Conservation (phyloP, 64 coral and sea anemone species). For the Stichodactyla helianthus region DNA sequence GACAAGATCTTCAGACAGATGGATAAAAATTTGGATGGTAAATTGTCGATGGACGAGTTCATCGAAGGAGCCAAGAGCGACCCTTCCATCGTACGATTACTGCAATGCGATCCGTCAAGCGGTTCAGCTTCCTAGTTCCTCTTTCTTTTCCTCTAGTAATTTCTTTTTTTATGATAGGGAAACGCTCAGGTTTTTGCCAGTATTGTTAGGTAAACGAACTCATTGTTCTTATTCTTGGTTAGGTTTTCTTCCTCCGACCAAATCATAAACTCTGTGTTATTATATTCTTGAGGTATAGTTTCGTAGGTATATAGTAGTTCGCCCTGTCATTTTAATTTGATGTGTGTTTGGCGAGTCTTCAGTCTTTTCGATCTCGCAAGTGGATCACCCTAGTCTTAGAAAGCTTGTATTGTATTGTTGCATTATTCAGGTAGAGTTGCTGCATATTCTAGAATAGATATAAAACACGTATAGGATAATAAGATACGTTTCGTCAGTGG, state of each 20-base stretch:
- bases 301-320: background rate
- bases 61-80: conserved; percentile 65
- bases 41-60: conserved; percentile 46
- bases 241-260: background rate
- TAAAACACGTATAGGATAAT: background rate
- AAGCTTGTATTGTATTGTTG: background rate
- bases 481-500: background rate
- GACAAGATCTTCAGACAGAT: conserved; percentile 68
- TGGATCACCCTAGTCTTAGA: background rate
- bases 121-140: conserved; percentile 11
- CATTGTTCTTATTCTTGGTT: background rate
- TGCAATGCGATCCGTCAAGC: conserved; percentile 47
- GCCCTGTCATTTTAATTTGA: background rate
- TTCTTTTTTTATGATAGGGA: conserved; percentile 23
- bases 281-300: background rate
- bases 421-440: background rate
- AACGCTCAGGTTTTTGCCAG: background rate
- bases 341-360: background rate
- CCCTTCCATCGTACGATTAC: conserved; percentile 58
- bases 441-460: background rate
- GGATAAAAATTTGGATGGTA: conserved; percentile 66
- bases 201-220: background rate
- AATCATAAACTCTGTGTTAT: background rate
- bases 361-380: background rate
- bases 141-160: background rate